Base-by-base conservation (phyloP, 92 coral and sea anemone genomes). In the Siderastrea siderea region DNA sequence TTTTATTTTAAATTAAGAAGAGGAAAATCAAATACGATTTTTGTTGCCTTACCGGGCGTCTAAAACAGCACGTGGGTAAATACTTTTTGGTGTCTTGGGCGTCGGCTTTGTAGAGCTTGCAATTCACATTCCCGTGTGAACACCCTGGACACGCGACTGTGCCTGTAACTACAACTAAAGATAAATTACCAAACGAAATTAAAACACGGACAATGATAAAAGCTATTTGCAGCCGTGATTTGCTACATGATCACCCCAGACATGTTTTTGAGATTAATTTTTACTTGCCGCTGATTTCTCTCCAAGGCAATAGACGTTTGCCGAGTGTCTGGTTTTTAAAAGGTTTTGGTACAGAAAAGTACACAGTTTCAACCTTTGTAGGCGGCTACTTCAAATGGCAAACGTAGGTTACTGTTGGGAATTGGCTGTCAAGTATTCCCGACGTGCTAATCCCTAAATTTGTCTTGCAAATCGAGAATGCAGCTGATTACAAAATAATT, bases 361-460 rank as follows among this genome's bases (percentile, higher is more conserved):
- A 69, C 78, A 69, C 68, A 81, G 47, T 81, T 68, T 15, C 38
- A 43, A 16, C 46, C 59, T 53, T 67, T 68, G 43, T 44, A 55
- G 52, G 75, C 61, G 85, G 76, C 54, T 68, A 53, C 75, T 44
- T 81, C 77, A 81, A 70, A 54, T 68, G 77, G 58, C 50, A 47
- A 19, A 55, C 15, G 75, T 55, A 57, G 7, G 70, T 70, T 49
- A 55, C 55, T 69, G 86, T 82, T 46, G 19, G 45, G 26, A 70
- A 53, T 57, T 82, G 76, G 48, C 69, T 81, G 78, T 82, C 86
- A 70, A 82, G 78, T 82, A 8, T n/a, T 46, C 71, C 4, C 16
- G 86, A 82, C 46, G 47, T 58, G 77, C 45, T 82, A 71, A 82
- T 82, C 78, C 78, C 11, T 16, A 46, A 16, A 46, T 5, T 13